These are phyloP conservation scores for Distichodus sexfasciatus DNA, from an alignment of 2,797 vertebrate genomes.

Conservation along the genomic window DNA sequence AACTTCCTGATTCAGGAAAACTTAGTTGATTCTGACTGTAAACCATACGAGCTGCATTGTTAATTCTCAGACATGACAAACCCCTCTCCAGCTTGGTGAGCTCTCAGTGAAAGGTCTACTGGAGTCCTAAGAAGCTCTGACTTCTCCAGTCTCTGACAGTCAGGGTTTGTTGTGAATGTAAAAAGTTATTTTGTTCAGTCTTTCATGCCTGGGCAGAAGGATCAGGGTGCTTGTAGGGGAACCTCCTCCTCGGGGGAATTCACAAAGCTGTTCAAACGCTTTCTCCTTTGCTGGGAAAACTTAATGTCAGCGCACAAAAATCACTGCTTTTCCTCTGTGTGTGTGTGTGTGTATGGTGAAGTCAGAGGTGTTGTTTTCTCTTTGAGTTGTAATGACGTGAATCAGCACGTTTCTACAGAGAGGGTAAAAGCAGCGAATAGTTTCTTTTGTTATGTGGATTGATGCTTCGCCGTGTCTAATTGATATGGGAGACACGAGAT, in stretches of 20 bases:
- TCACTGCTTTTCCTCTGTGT: conserved; percentile 38
- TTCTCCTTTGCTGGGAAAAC: conserved; percentile 31
- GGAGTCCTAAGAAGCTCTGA: neutral
- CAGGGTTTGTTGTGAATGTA: conserved; percentile 42
- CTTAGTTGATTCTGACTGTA: too few relatives aligned
- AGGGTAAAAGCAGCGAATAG: conserved; percentile 5
- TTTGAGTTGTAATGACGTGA: neutral
- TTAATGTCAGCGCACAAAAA: conserved; percentile 39
- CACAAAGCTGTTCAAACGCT: conserved; percentile 31
- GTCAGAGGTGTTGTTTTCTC: conserved; percentile 5
- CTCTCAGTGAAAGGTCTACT: neutral
- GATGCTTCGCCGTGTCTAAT: conserved; percentile 46
- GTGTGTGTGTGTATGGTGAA: conserved; percentile 32
- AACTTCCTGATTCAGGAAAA: too few relatives aligned
- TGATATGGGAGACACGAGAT: conserved; percentile 35
- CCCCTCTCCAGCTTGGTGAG: neutral
- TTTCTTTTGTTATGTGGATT: neutral
- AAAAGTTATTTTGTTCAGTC: conserved; percentile 37
- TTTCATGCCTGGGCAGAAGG: conserved; percentile 30
- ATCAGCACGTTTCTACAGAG: conserved; percentile 21
- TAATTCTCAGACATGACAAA: neutral
- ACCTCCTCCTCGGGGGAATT: conserved; percentile 30
- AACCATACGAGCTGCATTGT: too few relatives aligned
- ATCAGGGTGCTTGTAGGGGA: conserved; percentile 34
- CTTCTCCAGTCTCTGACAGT: neutral